Base-by-base conservation (phyloP, 2,797 vertebrate genomes). In the Coregonus sp. region DNA sequence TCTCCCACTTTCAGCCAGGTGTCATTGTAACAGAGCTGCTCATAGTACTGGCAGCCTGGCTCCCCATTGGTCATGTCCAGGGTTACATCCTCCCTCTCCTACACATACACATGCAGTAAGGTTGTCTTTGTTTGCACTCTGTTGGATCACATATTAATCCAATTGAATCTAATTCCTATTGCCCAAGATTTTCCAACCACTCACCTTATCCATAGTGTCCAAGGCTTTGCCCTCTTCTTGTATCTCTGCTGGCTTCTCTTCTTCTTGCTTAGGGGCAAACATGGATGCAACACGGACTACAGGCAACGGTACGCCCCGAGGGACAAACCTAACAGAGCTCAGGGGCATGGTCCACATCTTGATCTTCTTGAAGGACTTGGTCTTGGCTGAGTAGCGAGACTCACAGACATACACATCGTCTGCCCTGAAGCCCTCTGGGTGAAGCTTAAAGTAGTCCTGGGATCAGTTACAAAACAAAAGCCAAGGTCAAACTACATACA, bases 331-430 rank as follows among this genome's bases (percentile, higher is more conserved):
- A 6, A 99, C 97, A 0, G 98, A 97, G 90, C 96, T 98, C 80
- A 98, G 85, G 4, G 98, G 97, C 97, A 99, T 98, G 68, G 98
- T 95, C 98, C 98, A 99, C 88, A 99, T 88, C 81, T 99, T 99
- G 90, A 99, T 99, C 93, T 99, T 99, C 88, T 99, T 99, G 87
- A 99, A 99, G 77, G 98, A 97, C 84, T 99, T 99, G 40, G 97
- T 95, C 91, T 99, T 99, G 0, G 98, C 98, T 11, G 98, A 99
- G 85, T 99, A 99, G 70, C 98, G 97, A 0, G 98, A 99, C 87
- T 99, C 98, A 0, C 98, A 99, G 63, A 99, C 97, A 61, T 95
- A 98, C 52, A 99, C 96, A 74, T 99, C 98, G 74, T 99, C 98
- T 6, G 96, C 92, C 85, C 95, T 91, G 86, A 99, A 99, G 89